Evolutionary conservation across 2,113 vertebrate genomes (phyloP).

Genomic region (Platycercus adscitus): DNA sequence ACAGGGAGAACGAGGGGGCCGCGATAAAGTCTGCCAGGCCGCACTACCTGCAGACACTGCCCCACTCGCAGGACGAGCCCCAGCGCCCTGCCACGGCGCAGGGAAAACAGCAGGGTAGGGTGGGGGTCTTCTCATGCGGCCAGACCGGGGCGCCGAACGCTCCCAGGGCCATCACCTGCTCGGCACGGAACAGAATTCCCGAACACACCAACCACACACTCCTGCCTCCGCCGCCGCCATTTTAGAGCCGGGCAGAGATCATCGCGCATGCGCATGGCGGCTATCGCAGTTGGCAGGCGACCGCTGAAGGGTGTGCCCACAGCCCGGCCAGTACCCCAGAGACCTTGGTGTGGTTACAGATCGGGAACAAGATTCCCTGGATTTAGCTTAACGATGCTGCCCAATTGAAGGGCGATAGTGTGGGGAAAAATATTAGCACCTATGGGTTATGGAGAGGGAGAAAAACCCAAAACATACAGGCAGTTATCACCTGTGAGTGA

Average conservation of each 20-base stretch:
- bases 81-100: fast-evolving
- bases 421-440: neutral
- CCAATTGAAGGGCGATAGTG: neutral
- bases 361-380: neutral
- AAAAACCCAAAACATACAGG: neutral
- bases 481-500: neutral
- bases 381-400: neutral
- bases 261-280: neutral
- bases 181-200: fast-evolving
- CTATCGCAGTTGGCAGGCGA: too few species aligned
- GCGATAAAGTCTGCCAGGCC: neutral
- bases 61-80: fast-evolving
- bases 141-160: fast-evolving
- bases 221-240: neutral
- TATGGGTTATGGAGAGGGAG: neutral
- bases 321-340: fast-evolving
- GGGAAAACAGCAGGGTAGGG: fast-evolving
- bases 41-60: fast-evolving
- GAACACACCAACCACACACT: fast-evolving
- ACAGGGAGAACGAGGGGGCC: too few species aligned
- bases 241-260: fast-evolving
- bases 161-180: neutral
- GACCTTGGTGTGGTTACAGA: neutral
- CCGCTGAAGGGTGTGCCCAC: too few species aligned
- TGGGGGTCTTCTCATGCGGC: fast-evolving